A percentile compares a stretch with the other conserved stretches of the same genome.
Evolutionary conservation across 2,888 invertebrate species (phyloP).

Genomic region (Andrena praecox): DNA sequence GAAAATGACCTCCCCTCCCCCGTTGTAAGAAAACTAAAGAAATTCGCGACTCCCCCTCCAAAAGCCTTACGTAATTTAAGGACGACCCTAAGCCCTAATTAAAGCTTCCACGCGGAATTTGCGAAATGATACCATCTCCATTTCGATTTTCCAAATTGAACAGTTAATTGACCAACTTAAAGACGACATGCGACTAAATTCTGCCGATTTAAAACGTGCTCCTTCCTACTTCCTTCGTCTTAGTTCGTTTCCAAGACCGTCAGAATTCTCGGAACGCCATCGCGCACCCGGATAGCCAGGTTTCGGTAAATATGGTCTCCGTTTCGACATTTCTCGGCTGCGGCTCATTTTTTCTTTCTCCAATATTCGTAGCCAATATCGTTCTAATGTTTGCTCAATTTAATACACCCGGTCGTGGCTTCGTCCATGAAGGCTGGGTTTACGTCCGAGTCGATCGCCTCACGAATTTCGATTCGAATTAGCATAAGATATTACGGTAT

Average conservation of each 20-base stretch:
- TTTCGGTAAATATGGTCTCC: constrained; percentile 12
- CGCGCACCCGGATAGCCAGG: neutral
- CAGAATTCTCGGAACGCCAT: neutral
- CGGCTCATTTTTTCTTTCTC: constrained; percentile 10
- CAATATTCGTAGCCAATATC: neutral
- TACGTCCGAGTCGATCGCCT: neutral
- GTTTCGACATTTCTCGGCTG: neutral
- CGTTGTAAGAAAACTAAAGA: no score
- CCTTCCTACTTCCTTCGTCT: neutral
- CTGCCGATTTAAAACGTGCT: neutral
- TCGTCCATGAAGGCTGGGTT: neutral
- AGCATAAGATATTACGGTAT: neutral
- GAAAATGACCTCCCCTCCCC: no score
- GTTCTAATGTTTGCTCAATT: neutral
- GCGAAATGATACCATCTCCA: no score
- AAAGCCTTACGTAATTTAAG: no score
- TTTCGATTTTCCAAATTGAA: neutral
- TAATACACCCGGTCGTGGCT: neutral
- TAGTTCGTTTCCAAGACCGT: neutral
- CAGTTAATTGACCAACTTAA: no score
- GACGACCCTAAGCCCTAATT: no score
- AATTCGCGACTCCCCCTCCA: no score
- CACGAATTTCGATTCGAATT: neutral
- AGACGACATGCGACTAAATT: neutral
- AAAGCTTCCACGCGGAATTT: no score